Evolutionary conservation across 1,140 invertebrate species (phyloP), one percentile per base, ranked within the genome.

Genomic region (Himalopsyche phryganea): DNA sequence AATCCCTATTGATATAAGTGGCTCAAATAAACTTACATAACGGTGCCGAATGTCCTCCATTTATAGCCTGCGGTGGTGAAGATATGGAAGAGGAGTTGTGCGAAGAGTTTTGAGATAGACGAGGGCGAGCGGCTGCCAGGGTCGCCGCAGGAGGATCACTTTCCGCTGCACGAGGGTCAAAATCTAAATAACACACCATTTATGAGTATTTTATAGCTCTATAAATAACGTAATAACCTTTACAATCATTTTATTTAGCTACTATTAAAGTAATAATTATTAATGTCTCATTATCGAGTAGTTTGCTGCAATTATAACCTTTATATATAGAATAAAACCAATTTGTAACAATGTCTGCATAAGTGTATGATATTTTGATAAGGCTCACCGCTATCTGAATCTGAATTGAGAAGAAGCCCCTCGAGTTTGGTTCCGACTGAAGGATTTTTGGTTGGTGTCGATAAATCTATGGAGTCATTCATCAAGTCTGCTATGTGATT

Each of bases 341-440:
- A n/a, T n/a, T n/a, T n/a, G n/a, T n/a, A n/a, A n/a, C n/a, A n/a
- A n/a, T n/a, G n/a, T n/a, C n/a, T n/a, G n/a, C n/a, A n/a, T n/a
- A n/a, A n/a, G n/a, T n/a, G n/a, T n/a, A n/a, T n/a, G n/a, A n/a
- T n/a, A n/a, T n/a, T n/a, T n/a, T n/a, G n/a, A n/a, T n/a, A n/a
- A n/a, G n/a, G n/a, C 71, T 67, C 50, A 74, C 83, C 85, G 50
- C 82, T 84, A 65, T 91, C 87, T 38, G 90, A 86, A 69, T 92
- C 89, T 9, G 81, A 82, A 68, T 92, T 89, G 61, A 94, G 79
- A 1, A 93, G 68, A 19, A 94, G 74, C 59, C 89, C 91, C 73
- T 94, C 90, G 51, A 91, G 75, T 74, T 90, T 89, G 5, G 88
- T 87, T 45, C 88, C 90, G 40, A 90, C 84, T 18, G 82, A 75